Percentiles rank a stretch among this genome's conserved stretches.
These are phyloP conservation scores for Charaxes varanes DNA, from an alignment of 1,140 invertebrate species.

Conservation along the genomic window DNA sequence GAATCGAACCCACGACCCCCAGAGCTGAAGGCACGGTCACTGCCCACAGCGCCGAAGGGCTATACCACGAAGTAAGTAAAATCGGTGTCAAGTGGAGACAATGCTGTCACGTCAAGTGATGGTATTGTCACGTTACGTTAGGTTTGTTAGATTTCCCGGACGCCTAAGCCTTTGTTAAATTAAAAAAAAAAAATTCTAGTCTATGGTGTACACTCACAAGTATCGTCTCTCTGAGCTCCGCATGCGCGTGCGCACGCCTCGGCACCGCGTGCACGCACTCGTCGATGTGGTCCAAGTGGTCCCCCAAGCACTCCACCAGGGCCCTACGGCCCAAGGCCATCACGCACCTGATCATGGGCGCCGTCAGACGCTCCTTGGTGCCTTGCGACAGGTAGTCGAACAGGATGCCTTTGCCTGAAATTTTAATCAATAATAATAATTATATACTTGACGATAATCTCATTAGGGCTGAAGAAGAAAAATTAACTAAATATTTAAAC, in stretches of 20 bases:
- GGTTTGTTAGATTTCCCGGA: too few species aligned
- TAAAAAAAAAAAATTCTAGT: conserved; percentile 1
- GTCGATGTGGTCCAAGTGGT: conserved; percentile 57
- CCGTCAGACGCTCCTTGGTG: conserved; percentile 56
- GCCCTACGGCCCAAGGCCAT: conserved; percentile 54
- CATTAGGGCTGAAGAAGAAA: too few species aligned
- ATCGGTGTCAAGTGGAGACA: too few species aligned
- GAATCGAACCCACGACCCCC: too few species aligned
- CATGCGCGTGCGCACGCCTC: conserved; percentile 24
- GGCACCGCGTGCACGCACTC: conserved; percentile 35
- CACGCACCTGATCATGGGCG: conserved; percentile 66
- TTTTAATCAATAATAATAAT: too few species aligned
- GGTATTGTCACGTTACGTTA: too few species aligned
- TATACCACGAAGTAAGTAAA: too few species aligned
- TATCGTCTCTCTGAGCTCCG: conserved; percentile 49
- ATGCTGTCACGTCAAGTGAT: too few species aligned
- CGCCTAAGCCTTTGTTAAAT: conserved; percentile 1
- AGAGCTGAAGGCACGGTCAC: too few species aligned
- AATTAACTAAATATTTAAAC: too few species aligned
- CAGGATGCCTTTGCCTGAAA: conserved; percentile 64
- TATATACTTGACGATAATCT: too few species aligned
- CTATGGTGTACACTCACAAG: conserved; percentile 37
- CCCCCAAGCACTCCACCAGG: conserved; percentile 47
- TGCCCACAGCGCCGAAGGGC: too few species aligned
- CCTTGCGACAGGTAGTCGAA: conserved; percentile 66